Evolutionary conservation across 2,797 vertebrate species (phyloP).

Genomic region (Pterois miles): DNA sequence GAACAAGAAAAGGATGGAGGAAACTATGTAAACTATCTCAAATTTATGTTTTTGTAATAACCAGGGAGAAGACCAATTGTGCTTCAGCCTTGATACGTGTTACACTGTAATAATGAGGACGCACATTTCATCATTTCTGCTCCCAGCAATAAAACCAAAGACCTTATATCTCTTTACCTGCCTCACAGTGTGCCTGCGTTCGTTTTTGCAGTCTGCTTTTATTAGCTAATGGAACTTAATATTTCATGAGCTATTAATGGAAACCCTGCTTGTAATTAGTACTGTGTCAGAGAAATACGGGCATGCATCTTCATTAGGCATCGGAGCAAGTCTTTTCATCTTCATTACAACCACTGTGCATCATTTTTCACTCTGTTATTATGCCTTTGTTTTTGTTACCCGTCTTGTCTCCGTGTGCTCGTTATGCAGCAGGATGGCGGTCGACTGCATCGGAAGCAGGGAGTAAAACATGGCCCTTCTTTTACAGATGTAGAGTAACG

Average conservation of each 20-base stretch:
- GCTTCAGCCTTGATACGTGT: slow-evolving; percentile 49
- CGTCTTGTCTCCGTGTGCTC: slow-evolving; percentile 47
- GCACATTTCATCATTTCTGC: slow-evolving; percentile 58
- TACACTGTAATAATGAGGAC: slow-evolving; percentile 60
- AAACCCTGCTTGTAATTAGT: slow-evolving; percentile 80
- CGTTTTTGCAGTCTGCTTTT: slow-evolving; percentile 71
- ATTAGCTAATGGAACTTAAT: slow-evolving; percentile 86
- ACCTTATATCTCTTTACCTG: slow-evolving; percentile 67
- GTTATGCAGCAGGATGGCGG: slow-evolving; percentile 42
- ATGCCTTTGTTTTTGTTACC: slow-evolving; percentile 72
- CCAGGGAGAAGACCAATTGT: background rate
- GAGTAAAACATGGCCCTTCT: slow-evolving; percentile 40
- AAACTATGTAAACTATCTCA: background rate
- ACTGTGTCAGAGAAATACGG: slow-evolving; percentile 76
- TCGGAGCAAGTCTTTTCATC: slow-evolving; percentile 79
- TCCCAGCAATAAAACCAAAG: slow-evolving; percentile 59
- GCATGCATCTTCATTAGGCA: slow-evolving; percentile 83
- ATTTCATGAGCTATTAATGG: slow-evolving; percentile 87
- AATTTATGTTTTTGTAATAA: slow-evolving; percentile 42
- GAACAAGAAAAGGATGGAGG: too few relatives aligned
- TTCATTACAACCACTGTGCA: slow-evolving; percentile 76
- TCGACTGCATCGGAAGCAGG: slow-evolving; percentile 9
- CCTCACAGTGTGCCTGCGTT: slow-evolving; percentile 41
- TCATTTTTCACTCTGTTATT: slow-evolving; percentile 81
- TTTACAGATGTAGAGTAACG: slow-evolving; percentile 48